Percentiles rank a stretch among this genome's conserved stretches.
Evolutionary conservation across 2,113 vertebrate species (phyloP).

Genomic region (Otolemur garnettii): DNA sequence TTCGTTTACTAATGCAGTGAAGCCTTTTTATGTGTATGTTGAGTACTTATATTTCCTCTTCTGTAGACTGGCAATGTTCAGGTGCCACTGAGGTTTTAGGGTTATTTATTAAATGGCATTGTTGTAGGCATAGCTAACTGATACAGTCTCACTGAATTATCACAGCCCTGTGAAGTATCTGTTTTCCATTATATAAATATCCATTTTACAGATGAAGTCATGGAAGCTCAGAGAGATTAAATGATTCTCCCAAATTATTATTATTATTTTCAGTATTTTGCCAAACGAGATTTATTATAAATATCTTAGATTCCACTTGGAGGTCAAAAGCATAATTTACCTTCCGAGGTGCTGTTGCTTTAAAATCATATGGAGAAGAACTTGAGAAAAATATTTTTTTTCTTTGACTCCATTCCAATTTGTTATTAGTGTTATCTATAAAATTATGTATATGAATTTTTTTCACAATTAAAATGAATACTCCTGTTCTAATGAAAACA

Average conservation of each 20-base stretch:
- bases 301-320: neutral
- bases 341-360: neutral
- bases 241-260: neutral
- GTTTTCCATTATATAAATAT: neutral
- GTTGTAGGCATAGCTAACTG: neutral
- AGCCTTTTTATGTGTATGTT: neutral
- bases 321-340: neutral
- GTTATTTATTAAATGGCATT: neutral
- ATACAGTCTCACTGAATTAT: neutral
- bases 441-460: constrained; percentile 37
- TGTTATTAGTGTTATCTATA: neutral
- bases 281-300: constrained; percentile 21
- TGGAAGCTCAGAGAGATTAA: neutral
- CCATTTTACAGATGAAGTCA: neutral
- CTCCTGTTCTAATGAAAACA: constrained; percentile 10
- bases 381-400: constrained; percentile 14
- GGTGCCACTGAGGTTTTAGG: neutral
- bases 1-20: neutral
- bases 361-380: constrained; percentile 28
- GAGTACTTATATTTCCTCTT: neutral
- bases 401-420: constrained; percentile 18
- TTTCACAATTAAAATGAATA: constrained; percentile 44
- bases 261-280: neutral
- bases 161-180: neutral
- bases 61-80: neutral